Evolutionary conservation across 2,797 vertebrate species (phyloP).

Genomic region (Eulemur albifrons): DNA sequence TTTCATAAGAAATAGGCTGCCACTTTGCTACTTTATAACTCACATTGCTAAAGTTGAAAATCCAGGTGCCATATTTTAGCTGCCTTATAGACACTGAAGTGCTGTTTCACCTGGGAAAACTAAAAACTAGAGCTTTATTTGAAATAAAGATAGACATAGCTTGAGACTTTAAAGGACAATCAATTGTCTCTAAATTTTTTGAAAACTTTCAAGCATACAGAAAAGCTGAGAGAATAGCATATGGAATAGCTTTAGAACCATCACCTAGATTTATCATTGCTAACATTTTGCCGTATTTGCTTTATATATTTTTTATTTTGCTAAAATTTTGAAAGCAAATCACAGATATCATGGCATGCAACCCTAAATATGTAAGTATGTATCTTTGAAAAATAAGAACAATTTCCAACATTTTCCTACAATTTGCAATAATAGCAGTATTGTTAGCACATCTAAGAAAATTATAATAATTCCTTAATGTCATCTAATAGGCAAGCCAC

Average conservation of each 20-base stretch:
- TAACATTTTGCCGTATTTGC: background rate
- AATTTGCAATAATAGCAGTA: background rate
- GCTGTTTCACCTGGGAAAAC: background rate
- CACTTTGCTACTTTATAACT: background rate
- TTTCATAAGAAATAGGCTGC: background rate
- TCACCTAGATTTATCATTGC: background rate
- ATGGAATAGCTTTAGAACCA: background rate
- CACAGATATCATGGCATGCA: background rate
- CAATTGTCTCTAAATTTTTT: background rate
- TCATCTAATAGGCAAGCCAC: background rate
- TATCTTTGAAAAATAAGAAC: background rate
- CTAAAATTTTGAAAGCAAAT: background rate
- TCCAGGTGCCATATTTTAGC: background rate
- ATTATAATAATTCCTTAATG: conserved; percentile 13
- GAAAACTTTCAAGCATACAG: background rate
- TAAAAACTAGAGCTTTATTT: background rate
- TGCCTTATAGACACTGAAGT: background rate
- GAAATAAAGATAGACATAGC: background rate
- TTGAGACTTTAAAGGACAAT: background rate
- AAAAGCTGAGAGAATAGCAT: background rate
- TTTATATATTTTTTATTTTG: background rate
- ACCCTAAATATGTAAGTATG: background rate
- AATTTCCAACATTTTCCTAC: background rate
- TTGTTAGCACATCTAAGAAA: background rate
- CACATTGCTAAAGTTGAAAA: background rate